Evolutionary conservation across 2,113 vertebrate genomes (phyloP), one percentile per base, ranked within the genome.

Genomic region (Murina feae): DNA sequence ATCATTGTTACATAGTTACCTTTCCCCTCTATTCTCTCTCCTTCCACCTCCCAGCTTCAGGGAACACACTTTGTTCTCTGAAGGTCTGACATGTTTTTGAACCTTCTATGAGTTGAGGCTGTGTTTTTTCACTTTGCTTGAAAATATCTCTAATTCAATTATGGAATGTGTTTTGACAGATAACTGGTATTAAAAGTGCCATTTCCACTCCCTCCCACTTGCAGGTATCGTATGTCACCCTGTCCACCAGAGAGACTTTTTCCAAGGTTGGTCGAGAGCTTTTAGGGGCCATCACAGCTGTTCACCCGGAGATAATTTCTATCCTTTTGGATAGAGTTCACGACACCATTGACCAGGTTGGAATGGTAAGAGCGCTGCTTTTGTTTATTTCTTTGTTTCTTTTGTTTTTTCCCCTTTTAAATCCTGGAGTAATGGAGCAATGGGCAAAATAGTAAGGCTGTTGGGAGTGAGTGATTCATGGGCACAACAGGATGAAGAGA

Each of bases 231-330:
- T 99, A 99, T 18, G 98, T 99, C 44, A 98, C 98, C 42, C 96
- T 99, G 95, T 98, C 99, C 35, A 99, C 99, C 49, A 98, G 99
- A 98, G 99, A 99, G 97, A 99, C 98, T 0, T 99, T 99, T 96
- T 99, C 99, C 23, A 99, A 99, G 97, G 99, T 99, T 71, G 99
- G 99, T 32, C 98, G 99, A 37, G 99, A 99, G 53, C 98, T 99
- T 89, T 93, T 99, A 95, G 99, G 98, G 86, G 97, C 98, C 60
- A 99, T 99, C 90, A 99, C 99, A 51, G 98, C 98, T 68, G 97
- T 98, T 88, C 99, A 99, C 82, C 99, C 98, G 1, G 96, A 98
- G 55, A 97, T 99, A 37, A 98, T 99, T 97, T 99, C 99, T 42
- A 92, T 99, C 8, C 97, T 99, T 89, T 97, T 99, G 97, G 98